Base-by-base conservation (phyloP, 2,797 vertebrate species). In the Oceanodroma leucorhoa region DNA sequence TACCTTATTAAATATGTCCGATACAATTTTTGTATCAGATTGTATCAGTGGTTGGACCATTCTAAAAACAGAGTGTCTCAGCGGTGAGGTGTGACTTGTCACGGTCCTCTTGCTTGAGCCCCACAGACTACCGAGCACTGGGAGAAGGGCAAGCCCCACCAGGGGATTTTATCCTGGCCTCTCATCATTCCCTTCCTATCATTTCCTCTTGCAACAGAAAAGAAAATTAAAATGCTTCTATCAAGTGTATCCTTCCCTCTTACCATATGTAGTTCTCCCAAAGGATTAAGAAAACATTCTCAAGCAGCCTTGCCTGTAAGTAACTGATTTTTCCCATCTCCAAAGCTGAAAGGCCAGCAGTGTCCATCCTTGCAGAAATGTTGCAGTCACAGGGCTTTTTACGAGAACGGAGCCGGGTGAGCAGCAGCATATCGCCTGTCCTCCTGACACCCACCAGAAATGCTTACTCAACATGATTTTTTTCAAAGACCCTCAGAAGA, bases 21-120 rank as follows among this genome's bases (percentile, higher is more conserved):
- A 66, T 61, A 55, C 58, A 50, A 66, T 95, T 90, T 95, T 67
- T 48, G 84, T 53, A 95, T 69, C 57, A 71, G 84, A 87, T 22
- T 27, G 50, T 50, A 36, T 36, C 36, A 36, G 57, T 23, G 11
- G 11, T 2, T 46, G 27, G 53, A 53, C 17, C 16, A 53, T 41
- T 90, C 32, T 38, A 70, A 87, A 76, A 79, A 11, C 38, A 67
- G 19, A 60, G 6, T 15, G 36, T 32, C 80, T 69, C 62, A 50
- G 64, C 1, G 1, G n/a, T 32, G n/a, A 90, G 38, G 12, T 75
- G n/a, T 46, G 32, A 55, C 45, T 73, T 71, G 29, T 55, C 64
- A 64, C 0, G 0, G 19, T 51, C 34, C n/a, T 45, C 50, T 50
- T 78, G 30, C 62, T 69, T 69, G 60, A 81, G 67, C 24, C 50